Conservation (phyloP, 1,140 invertebrate genomes). For the Adoxophyes honmai region DNA sequence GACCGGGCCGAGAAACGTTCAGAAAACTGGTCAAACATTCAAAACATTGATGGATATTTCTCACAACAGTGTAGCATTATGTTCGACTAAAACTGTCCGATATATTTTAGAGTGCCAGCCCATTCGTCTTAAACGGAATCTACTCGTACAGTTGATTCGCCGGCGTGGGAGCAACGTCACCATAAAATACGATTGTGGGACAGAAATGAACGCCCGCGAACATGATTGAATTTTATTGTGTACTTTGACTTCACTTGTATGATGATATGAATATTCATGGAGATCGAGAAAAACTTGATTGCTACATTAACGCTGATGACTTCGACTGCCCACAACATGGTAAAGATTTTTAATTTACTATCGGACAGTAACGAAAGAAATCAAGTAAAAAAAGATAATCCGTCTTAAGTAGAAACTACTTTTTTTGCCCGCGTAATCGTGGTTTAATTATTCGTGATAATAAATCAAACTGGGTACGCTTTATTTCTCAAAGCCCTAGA, state of each 20-base stretch:
- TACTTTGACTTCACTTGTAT: conserved; percentile 25
- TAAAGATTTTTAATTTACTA: conserved; percentile 6
- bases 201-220: conserved; percentile 43
- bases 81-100: conserved; percentile 9
- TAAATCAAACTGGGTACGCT: too few species aligned
- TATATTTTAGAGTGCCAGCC: conserved; percentile 29
- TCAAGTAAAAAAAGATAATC: too few species aligned
- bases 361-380: too few species aligned
- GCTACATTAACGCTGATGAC: not conserved
- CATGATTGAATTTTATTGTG: conserved; percentile 66
- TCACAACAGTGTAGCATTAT: conserved; percentile 11
- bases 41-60: conserved; percentile 12
- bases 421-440: too few species aligned
- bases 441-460: too few species aligned
- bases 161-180: conserved; percentile 66
- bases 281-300: not conserved
- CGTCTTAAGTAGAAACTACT: too few species aligned
- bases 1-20: not conserved
- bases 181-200: conserved; percentile 58
- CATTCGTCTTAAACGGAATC: conserved; percentile 35
- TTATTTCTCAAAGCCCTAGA: too few species aligned
- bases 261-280: conserved; percentile 10
- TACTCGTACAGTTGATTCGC: conserved; percentile 30
- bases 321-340: too few species aligned
- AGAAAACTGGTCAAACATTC: conserved; percentile 1